These are phyloP conservation scores for Eremobia ochroleuca DNA, from an alignment of 2,888 invertebrate species.

Conservation along the genomic window DNA sequence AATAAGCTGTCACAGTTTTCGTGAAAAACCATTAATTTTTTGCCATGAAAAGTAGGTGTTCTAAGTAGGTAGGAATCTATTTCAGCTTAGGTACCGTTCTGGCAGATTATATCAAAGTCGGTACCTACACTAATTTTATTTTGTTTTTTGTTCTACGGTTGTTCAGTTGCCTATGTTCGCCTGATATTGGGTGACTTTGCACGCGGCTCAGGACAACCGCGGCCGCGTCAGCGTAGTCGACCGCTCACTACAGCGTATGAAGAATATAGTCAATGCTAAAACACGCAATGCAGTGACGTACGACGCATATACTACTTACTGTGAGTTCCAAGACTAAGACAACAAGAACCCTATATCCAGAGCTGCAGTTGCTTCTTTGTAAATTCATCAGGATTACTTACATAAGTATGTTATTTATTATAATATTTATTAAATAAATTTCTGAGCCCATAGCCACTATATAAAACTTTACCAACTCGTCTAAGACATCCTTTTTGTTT, in stretches of 20 bases:
- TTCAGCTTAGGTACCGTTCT: neutral
- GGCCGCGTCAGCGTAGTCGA: neutral
- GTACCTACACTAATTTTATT: neutral
- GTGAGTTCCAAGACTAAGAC: neutral
- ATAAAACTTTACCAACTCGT: conserved; percentile 14
- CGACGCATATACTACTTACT: neutral
- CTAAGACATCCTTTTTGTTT: conserved; percentile 11
- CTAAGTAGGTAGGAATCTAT: neutral
- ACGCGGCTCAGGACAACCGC: neutral
- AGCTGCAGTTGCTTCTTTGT: neutral
- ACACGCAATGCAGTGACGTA: neutral
- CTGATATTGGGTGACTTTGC: neutral
- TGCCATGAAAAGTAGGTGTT: neutral
- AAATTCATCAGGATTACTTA: neutral
- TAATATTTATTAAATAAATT: conserved; percentile 9
- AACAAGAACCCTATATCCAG: neutral
- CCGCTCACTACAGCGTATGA: neutral
- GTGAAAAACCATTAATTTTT: conserved; percentile 1
- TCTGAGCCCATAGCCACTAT: neutral
- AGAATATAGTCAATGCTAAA: neutral
- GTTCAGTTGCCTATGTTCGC: neutral
- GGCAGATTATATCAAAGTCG: neutral
- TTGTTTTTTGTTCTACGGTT: neutral
- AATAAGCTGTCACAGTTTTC: neutral
- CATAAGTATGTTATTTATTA: no score